Conservation (phyloP, 2,113 vertebrate genomes). For the Trogon melanurus region DNA sequence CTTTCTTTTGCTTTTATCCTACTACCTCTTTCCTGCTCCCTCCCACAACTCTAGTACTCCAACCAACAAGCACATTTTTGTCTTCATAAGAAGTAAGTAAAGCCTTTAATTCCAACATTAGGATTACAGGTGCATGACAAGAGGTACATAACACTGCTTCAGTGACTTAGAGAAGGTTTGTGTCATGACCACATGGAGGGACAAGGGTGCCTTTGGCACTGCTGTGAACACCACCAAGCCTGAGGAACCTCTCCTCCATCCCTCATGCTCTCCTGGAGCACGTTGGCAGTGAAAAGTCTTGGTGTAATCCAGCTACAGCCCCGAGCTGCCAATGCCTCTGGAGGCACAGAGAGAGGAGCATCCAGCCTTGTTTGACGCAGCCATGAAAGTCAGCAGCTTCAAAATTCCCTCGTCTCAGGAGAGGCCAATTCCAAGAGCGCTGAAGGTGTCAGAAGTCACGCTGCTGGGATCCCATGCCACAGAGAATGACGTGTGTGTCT, state of each 20-base stretch:
- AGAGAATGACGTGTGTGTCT: rapidly evolving
- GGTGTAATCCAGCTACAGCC: not conserved
- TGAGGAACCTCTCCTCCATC: rapidly evolving
- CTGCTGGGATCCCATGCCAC: not conserved
- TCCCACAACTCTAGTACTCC: not conserved
- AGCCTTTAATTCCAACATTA: not conserved
- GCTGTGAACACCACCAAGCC: not conserved
- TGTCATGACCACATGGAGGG: not conserved
- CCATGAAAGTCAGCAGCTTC: not conserved
- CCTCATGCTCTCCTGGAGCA: not conserved
- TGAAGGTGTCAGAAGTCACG: rapidly evolving
- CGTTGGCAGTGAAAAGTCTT: not conserved
- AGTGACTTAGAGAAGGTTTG: not conserved
- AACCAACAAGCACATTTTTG: not conserved
- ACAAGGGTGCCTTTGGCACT: not conserved
- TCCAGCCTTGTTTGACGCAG: not conserved
- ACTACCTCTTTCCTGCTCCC: not conserved
- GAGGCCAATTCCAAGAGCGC: not conserved
- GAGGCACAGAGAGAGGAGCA: not conserved
- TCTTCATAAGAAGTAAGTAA: not conserved
- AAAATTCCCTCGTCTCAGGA: not conserved
- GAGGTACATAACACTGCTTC: not conserved
- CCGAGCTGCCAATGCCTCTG: rapidly evolving
- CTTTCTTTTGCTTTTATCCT: not conserved
- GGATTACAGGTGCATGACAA: not conserved